Base-by-base conservation (phyloP, 2,888 invertebrate species). In the Epinotia ramella region DNA sequence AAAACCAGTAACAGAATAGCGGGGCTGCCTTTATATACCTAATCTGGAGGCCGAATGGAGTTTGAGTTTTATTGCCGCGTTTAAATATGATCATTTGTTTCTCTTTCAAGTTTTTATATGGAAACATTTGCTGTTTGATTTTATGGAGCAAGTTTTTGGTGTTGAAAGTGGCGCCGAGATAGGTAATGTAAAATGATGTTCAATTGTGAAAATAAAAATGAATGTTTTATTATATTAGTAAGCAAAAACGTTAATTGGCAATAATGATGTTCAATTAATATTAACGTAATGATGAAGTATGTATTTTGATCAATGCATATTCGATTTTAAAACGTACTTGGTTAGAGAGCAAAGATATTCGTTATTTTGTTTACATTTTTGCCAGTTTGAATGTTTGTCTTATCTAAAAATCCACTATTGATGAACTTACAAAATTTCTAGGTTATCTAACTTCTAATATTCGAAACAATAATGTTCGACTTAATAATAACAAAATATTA, bases 1-100 rank as follows among this genome's bases (percentile, higher is more conserved):
- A 2, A 28, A 28, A 1, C 24, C 24, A 28, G 24, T 28, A 28
- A 3, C 24, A 24, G 24, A 28, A 28, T 28, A 28, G 24, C 24
- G 24, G 24, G 24, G 24, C 24, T 28, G 20, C 57, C 20, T 59
- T 68, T 65, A 60, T 66, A 46, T 73, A 71, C 71, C 70, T 77
- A 73, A 77, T 77, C 73, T 77, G 69, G 64, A 64, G 44, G 18
- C 69, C 63, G 59, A 66, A 77, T 59, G 68, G 69, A 77, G 40
- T 75, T 77, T 60, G 60, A 66, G 73, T 73, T 67, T 76, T 72
- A 76, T 63, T 73, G 73, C 44, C 67, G 33, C 53, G 46, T 76
- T 76, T 68, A 53, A 70, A 74, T 59, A 49, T 53, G 28, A 71
- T 44, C n/a, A 60, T 66, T 71, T 74, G 56, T 69, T 53, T 66